Conservation (phyloP, 2,888 invertebrate species). For the Elgonia sp. region DNA sequence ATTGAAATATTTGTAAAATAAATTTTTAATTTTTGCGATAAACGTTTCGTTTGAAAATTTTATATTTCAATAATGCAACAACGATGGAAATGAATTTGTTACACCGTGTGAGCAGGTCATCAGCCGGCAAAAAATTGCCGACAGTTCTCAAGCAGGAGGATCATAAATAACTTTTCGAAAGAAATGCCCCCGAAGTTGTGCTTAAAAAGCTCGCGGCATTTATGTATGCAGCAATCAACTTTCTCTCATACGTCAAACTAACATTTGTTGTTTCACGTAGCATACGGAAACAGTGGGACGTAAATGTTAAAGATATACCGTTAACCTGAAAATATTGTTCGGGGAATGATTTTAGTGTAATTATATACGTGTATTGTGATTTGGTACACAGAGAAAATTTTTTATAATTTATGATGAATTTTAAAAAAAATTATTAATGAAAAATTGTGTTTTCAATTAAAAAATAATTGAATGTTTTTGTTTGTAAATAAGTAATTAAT, state of each 20-base stretch:
- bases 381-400: background rate
- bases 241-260: constrained; percentile 49
- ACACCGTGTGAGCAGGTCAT: constrained; percentile 50
- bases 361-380: background rate
- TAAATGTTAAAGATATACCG: constrained; percentile 33
- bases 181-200: constrained; percentile 36
- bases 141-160: constrained; percentile 49
- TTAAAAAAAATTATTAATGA: no score
- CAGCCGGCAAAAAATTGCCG: constrained; percentile 16
- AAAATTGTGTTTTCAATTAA: no score
- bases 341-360: background rate
- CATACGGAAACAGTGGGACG: background rate
- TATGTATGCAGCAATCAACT: constrained; percentile 47
- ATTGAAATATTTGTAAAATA: no score
- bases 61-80: constrained; percentile 12
- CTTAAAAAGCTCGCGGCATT: constrained; percentile 51
- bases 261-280: constrained; percentile 39
- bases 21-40: no score
- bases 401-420: no score
- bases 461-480: no score
- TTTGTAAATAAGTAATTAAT: no score
- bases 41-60: no score
- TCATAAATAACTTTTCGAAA: constrained; percentile 62
- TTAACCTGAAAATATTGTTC: constrained; percentile 6
- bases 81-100: constrained; percentile 64